phyloP scores from a whole-genome alignment of 1,140 invertebrate genomes.

The Branchinecta lynchi region DNA sequence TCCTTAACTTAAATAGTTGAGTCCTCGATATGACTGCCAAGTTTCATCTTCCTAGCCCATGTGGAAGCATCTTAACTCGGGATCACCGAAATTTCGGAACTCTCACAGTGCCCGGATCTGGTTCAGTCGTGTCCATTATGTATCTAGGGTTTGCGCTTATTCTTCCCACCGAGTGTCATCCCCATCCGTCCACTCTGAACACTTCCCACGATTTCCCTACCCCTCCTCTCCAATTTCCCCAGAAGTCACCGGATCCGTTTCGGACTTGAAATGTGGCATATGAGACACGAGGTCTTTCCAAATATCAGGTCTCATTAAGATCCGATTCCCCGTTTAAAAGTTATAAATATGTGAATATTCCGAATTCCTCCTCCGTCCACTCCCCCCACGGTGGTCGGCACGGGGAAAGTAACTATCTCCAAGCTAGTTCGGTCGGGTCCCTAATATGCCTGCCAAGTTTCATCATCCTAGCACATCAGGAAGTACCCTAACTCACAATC shows the following conservation, averaged over 20 bases:
- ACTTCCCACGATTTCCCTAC: not conserved
- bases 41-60: too few species aligned
- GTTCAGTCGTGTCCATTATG: constrained; percentile 4
- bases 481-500: too few species aligned
- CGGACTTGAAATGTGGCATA: not conserved
- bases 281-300: constrained; percentile 9
- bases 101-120: not conserved
- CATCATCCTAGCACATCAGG: too few species aligned
- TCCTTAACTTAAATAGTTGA: too few species aligned
- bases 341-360: not conserved
- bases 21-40: too few species aligned
- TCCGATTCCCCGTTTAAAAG: not conserved
- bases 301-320: constrained; percentile 2
- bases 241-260: not conserved
- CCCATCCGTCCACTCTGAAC: not conserved
- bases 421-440: too few species aligned
- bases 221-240: not conserved
- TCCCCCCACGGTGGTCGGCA: too few species aligned
- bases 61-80: too few species aligned
- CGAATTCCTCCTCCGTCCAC: constrained; percentile 1
- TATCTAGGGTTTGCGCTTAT: constrained; percentile 5
- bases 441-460: too few species aligned
- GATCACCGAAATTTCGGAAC: too few species aligned
- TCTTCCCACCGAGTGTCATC: constrained; percentile 5
- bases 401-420: too few species aligned